Base-by-base conservation (phyloP, 2,797 vertebrate species). In the Anas bernieri region DNA sequence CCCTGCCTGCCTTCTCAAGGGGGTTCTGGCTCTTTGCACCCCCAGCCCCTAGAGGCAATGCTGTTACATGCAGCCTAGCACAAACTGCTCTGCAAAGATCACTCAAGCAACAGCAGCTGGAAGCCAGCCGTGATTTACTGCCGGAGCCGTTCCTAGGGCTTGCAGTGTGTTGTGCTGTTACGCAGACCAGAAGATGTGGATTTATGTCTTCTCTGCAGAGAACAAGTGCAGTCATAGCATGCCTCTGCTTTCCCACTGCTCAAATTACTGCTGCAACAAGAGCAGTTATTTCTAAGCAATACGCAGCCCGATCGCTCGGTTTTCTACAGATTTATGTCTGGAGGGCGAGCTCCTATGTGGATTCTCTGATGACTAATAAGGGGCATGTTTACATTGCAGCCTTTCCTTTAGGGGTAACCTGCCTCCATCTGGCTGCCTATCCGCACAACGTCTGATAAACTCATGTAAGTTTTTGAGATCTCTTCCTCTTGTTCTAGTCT, bases 141-240 rank as follows among this genome's bases (percentile, higher is more conserved):
- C 72, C 16, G 4, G 80, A 92, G 76, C 72, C 31, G 0, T 46
- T 84, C 75, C 14, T 30, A 17, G 66, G 0, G 1, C 73, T 86
- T 1, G 1, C 79, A 45, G 69, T 56, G 41, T 50, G 74, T 68
- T 58, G 59, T 50, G 76, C 80, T 79, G 63, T 76, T 91, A 66
- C 26, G 7, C 86, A 81, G 76, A 75, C 7, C 41, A 82, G 80
- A 66, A 81, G 56, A 87, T 61, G 83, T 37, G 79, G 89, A 84
- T 92, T 95, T 93, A 87, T 88, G 86, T 64, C 89, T 78, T 70
- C 92, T 88, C 76, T 79, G 90, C 72, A 73, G 72, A 94, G 87
- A 85, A 90, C 86, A 94, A 92, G 92, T 82, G 90, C 76, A 84
- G 70, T 78, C 83, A 23, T 89, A 66, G 92, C 79, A 56, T 86